Evolutionary conservation across 2,888 invertebrate species (phyloP), one percentile per base, ranked within the genome.

Genomic region (Pandemis corylana): DNA sequence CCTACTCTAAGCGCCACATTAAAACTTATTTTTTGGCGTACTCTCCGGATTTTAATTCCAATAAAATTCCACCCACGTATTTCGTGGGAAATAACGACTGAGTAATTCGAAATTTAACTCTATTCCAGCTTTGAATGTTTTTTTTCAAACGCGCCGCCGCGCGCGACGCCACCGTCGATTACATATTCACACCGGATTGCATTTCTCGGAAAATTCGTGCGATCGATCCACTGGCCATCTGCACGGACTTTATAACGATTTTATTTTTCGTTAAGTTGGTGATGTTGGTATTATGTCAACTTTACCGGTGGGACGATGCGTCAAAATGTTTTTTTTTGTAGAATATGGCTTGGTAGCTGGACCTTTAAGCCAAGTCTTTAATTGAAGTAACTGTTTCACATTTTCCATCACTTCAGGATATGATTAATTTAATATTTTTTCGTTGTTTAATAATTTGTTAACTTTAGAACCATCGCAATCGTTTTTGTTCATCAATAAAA

Each of bases 131-230:
- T 44, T 15, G 64, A 64, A 42, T 63, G n/a, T 44, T 41, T 59
- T 59, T 36, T 68, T 68, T 44, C 68, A 59, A 68, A 59, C 68
- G 42, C 56, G 42, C 42, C 53, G 56, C 20, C 59, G 67, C 51
- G 51, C 51, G n/a, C 41, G 75, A 66, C 75, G 75, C 75, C 71
- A 75, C 71, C 41, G 44, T 73, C 76, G 63, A 85, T 88, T 84
- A 85, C 76, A 78, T 82, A 86, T 85, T 84, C 87, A 86, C 81
- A 78, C 77, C 78, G 76, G 77, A 82, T 83, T 82, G 81, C 76
- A 76, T 75, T 89, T 89, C 89, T 84, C 41, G 82, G 89, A 89
- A 90, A 80, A 82, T 85, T 87, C 84, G 84, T 85, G 78, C 82
- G 72, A 83, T 84, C 84, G 84, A 88, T 85, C 56, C 15, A 56